Evolutionary conservation across 2,113 vertebrate species (phyloP).

Genomic region (Chitala chitala): DNA sequence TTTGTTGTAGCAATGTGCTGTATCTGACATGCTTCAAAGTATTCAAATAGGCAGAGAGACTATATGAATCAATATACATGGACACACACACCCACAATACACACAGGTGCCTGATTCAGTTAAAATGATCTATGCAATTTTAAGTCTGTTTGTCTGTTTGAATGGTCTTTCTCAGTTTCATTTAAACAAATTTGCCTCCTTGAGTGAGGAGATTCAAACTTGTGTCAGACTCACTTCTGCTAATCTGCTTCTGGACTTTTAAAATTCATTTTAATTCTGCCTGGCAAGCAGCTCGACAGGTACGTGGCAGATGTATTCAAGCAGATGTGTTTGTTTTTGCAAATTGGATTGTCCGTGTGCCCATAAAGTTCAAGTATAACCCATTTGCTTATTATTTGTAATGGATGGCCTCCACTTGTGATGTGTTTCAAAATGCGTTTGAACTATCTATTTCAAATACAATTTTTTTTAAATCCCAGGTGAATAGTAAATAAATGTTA

Average conservation of each 20-base stretch:
- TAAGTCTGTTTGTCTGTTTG: not conserved
- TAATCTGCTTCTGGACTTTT: not conserved
- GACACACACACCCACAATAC: no score
- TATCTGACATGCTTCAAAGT: no score
- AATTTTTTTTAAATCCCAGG: no score
- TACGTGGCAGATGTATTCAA: not conserved
- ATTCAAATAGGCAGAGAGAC: no score
- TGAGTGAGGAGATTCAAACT: not conserved
- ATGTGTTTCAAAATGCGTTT: not conserved
- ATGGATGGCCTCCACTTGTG: not conserved
- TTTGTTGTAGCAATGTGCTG: no score
- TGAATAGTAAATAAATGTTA: no score
- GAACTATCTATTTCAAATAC: not conserved
- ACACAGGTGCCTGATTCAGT: no score
- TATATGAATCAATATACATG: no score
- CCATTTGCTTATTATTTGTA: not conserved
- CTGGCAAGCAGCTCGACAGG: not conserved
- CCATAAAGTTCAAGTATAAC: not conserved
- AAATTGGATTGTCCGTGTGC: not conserved
- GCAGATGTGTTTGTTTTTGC: not conserved
- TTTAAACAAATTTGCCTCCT: not conserved
- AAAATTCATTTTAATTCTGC: constrained; percentile 1
- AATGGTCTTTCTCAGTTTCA: not conserved
- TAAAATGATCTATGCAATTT: not conserved
- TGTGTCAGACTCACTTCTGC: not conserved